These are phyloP conservation scores for Choreutis nemorana DNA, from an alignment of 2,888 invertebrate species.

Conservation along the genomic window DNA sequence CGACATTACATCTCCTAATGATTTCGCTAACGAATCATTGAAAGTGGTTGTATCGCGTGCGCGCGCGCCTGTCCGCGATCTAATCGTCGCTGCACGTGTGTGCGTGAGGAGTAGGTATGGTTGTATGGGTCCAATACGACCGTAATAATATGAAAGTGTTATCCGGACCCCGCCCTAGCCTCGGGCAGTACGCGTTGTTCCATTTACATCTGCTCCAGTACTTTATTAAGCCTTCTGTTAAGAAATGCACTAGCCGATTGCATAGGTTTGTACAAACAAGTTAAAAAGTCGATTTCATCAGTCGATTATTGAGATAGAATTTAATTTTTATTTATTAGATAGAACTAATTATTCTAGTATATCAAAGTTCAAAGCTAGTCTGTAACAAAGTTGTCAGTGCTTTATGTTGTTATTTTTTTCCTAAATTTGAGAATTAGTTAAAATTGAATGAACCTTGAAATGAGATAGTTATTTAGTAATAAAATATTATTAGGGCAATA, in stretches of 20 bases:
- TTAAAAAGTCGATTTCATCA: no score
- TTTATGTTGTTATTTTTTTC: no score
- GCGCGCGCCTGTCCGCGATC: constrained; percentile 34
- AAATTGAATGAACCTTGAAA: no score
- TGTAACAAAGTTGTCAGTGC: no score
- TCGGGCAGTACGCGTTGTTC: constrained; percentile 49
- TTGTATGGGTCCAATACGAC: constrained; percentile 43
- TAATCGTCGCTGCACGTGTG: constrained; percentile 21
- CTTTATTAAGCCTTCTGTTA: constrained; percentile 59
- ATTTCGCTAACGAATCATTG: constrained; percentile 67
- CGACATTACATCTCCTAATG: constrained; percentile 65
- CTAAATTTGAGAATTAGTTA: no score
- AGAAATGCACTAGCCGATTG: constrained; percentile 22
- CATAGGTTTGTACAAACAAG: no score
- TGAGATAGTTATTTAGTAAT: no score
- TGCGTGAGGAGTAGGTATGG: constrained; percentile 15
- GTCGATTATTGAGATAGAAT: no score
- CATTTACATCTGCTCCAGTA: constrained; percentile 63
- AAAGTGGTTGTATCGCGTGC: constrained; percentile 63
- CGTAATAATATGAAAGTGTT: constrained; percentile 65
- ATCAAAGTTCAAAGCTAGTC: no score
- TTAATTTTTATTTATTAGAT: no score
- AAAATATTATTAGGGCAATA: no score
- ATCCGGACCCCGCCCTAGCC: constrained; percentile 63
- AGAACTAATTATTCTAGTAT: constrained; percentile 1